Evolutionary conservation across 2,797 vertebrate species (phyloP).

Genomic region (Melopsittacus undulatus): DNA sequence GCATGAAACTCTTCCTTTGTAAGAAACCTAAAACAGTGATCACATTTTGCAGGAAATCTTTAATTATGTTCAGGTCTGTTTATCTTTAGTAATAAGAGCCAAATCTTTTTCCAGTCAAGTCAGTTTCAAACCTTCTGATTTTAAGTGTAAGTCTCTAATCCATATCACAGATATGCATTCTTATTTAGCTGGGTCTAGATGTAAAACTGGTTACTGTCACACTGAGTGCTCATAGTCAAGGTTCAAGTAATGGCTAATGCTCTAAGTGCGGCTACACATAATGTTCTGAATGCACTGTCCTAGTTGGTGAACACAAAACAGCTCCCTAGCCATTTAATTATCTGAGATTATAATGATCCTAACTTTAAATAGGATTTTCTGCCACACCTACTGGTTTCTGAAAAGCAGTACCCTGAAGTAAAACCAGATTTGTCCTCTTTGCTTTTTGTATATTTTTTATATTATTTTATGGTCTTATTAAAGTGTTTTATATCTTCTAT

Average conservation of each 20-base stretch:
- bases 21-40: neutral
- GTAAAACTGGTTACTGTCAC: conserved; percentile 50
- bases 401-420: neutral
- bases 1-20: neutral
- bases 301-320: conserved; percentile 50
- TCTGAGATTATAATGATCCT: conserved; percentile 41
- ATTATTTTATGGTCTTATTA: neutral
- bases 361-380: conserved; percentile 40
- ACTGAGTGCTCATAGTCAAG: conserved; percentile 51
- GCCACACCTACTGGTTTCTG: conserved; percentile 32
- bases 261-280: conserved; percentile 38
- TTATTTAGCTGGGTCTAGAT: conserved; percentile 25
- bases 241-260: conserved; percentile 67
- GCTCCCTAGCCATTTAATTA: conserved; percentile 64
- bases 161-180: conserved; percentile 16
- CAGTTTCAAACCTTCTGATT: neutral
- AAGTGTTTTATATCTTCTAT: neutral
- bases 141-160: neutral
- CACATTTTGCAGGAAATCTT: conserved; percentile 3
- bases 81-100: conserved; percentile 19
- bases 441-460: neutral
- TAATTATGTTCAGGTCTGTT: neutral
- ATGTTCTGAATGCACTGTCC: neutral
- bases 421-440: neutral
- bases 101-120: conserved; percentile 15